Evolutionary conservation across 1,140 invertebrate species (phyloP), one percentile per base, ranked within the genome.

Genomic region (Drosophila arawakana): DNA sequence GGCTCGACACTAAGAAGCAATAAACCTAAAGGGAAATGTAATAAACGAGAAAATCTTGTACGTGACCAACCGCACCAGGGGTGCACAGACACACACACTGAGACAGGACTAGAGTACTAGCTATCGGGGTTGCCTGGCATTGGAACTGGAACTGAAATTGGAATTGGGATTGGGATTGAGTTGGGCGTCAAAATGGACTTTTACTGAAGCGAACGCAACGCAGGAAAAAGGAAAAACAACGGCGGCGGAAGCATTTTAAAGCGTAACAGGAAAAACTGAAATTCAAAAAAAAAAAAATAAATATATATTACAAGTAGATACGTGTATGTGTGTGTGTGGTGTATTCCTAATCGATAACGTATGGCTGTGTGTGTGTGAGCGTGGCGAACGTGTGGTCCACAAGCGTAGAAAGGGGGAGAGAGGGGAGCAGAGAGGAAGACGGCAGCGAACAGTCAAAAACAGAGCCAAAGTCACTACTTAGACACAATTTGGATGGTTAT

Each of bases 1-100:
- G 73, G 21, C 70, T 83, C 84, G 84, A 88, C 84, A 88, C 84
- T 88, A 89, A 89, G 84, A 90, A 91, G 85, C 90, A 90, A 91
- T 91, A 91, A 91, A 91, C 81, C 90, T 82, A 88, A 90, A 91
- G 90, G 86, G 90, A 91, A 91, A 91, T 91, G 90, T 91, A 91
- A 91, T 91, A 91, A 91, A 91, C 86, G 90, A 91, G 90, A 81
- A 91, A 91, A 91, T 91, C 90, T 91, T 89, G 83, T 91, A 91
- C 90, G 90, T 91, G 90, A 91, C 90, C 90, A 90, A 91, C 90
- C 86, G 76, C 86, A 90, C 82, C 80, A 79, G 67, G 54, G 82
- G 63, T 74, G 63, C 71, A 60, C 43, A 46, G 18, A 15, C 30
- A 18, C 30, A 47, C 15, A n/a, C 6, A 9, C 25, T 44, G 35